Evolutionary conservation across 2,888 invertebrate genomes (phyloP), one percentile per base, ranked within the genome.

Genomic region (Yponomeuta sedellus): DNA sequence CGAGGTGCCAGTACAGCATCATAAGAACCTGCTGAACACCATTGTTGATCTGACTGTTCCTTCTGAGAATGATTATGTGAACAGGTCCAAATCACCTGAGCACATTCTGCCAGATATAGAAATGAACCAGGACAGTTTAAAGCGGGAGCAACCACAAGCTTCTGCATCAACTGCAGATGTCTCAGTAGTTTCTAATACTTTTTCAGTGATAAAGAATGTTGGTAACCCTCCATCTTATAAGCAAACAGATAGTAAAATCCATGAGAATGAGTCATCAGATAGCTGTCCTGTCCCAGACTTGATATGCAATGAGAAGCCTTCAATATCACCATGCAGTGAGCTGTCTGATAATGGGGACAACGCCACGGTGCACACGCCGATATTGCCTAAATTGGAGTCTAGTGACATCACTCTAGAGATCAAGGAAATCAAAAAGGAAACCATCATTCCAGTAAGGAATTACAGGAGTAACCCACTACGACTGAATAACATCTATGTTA

Each of bases 231-330:
- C 80, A 64, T 77, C 78, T 68, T 80, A 77, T 69, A 83, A 71
- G 67, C 68, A 71, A 64, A 70, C 78, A 69, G 84, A 85, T 71
- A 82, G 70, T 71, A 90, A 88, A 77, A 74, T 86, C 64, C 52
- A 52, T 64, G 90, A 89, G 57, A 76, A 77, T 59, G 90, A 91
- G 66, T 87, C 81, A 73, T 82, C 88, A 56, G 90, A 91, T 68
- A 88, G 88, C 70, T 88, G 85, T 72, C 85, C 88, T 34, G 85
- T 92, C 59, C 91, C 91, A 65, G 92, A 92, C 73, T 78, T 92
- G 70, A 91, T 89, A 69, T 92, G 91, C 73, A 92, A 91, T 73
- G 92, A 92, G 73, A 91, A 92, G 69, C 88, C 91, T 61, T 90
- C 91, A 44, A 87, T 91, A 74, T 91, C 92, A 34, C 91, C 91